These are phyloP conservation scores for Pedicia rivosa DNA, from an alignment of 2,888 invertebrate species.

Conservation along the genomic window DNA sequence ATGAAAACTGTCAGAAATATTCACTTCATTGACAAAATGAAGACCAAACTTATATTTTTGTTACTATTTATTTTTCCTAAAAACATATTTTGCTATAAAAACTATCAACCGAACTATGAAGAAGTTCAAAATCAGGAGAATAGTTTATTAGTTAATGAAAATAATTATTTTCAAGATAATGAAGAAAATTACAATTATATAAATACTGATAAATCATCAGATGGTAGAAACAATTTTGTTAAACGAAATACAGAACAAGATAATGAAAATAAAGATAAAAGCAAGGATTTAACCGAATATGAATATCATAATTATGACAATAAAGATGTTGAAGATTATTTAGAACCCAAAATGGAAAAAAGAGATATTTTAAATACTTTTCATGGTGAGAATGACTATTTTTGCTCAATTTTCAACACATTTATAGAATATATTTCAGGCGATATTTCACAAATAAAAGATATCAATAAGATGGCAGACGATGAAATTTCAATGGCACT, in stretches of 20 bases:
- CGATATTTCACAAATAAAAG: too few relatives aligned
- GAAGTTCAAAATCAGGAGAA: not conserved
- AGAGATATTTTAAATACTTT: too few relatives aligned
- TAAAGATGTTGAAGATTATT: too few relatives aligned
- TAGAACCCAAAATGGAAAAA: too few relatives aligned
- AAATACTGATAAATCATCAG: not conserved
- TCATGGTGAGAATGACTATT: too few relatives aligned
- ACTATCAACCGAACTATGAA: not conserved
- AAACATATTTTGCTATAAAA: not conserved
- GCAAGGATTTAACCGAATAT: not conserved
- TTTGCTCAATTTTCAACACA: too few relatives aligned
- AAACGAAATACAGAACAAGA: not conserved
- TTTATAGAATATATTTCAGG: too few relatives aligned
- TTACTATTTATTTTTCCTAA: too few relatives aligned
- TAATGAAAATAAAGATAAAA: not conserved
- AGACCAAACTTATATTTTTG: too few relatives aligned
- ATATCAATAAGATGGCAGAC: too few relatives aligned
- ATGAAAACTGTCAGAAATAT: too few relatives aligned
- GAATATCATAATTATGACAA: not conserved
- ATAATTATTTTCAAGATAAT: not conserved
- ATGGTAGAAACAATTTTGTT: not conserved
- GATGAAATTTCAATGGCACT: slow-evolving; percentile 21
- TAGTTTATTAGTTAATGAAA: not conserved
- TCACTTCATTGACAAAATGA: too few relatives aligned
- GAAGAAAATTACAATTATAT: not conserved